A percentile compares a stretch with the other conserved stretches of the same genome.
These are phyloP conservation scores for Ruditapes philippinarum DNA, from an alignment of 1,140 invertebrate species.

Conservation along the genomic window DNA sequence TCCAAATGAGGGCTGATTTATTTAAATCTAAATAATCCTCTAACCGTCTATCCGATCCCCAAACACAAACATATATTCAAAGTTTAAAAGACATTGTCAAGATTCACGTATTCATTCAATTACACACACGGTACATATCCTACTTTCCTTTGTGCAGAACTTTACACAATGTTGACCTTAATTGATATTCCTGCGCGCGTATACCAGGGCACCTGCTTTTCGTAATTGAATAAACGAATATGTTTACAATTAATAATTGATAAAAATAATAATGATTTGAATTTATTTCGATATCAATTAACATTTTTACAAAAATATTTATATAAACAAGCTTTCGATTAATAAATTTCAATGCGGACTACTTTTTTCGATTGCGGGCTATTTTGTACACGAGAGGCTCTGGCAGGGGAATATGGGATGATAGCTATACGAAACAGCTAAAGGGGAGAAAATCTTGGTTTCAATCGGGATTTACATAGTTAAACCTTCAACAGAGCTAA, in stretches of 20 bases:
- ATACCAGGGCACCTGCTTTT: slow-evolving; percentile 33
- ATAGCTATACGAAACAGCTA: no score
- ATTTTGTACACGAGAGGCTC: slow-evolving; percentile 1
- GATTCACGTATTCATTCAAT: slow-evolving; percentile 42
- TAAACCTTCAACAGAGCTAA: no score
- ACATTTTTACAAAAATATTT: no score
- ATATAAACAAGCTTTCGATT: no score
- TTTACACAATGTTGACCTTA: slow-evolving; percentile 60
- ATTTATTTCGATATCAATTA: no score
- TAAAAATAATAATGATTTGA: no score
- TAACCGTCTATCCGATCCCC: neutral
- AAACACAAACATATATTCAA: slow-evolving; percentile 26
- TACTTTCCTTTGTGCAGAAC: slow-evolving; percentile 48
- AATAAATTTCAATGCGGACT: neutral
- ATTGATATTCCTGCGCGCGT: slow-evolving; percentile 48
- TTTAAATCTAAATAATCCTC: neutral
- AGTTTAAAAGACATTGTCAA: slow-evolving; percentile 4
- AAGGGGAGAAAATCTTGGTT: neutral
- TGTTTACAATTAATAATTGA: neutral
- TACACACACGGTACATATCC: slow-evolving; percentile 32
- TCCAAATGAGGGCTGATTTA: neutral
- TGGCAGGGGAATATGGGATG: neutral
- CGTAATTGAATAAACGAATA: neutral
- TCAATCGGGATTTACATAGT: no score
- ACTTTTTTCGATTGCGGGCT: neutral